A percentile compares a stretch with the other conserved stretches of the same genome.
Conservation (phyloP, 2,113 vertebrate species). For the Gasterosteus aculeatus region DNA sequence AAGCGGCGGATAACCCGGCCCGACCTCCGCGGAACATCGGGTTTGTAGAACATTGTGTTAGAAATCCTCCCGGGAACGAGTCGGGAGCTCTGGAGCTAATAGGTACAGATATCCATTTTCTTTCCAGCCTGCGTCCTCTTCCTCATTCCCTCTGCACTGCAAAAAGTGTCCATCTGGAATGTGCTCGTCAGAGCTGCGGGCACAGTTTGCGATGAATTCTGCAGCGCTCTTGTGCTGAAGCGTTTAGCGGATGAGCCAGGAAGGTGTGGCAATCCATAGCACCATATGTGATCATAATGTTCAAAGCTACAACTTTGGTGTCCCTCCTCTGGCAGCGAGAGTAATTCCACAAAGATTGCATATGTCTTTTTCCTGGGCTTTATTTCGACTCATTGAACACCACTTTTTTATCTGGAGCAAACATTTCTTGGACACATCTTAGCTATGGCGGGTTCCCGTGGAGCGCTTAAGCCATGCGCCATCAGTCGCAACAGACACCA, state of each 20-base stretch:
- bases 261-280: conserved; percentile 5
- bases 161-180: conserved; percentile 65
- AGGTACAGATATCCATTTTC: conserved; percentile 79
- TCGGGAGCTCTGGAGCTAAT: conserved; percentile 73
- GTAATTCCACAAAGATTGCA: background rate
- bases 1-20: conserved; percentile 68
- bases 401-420: background rate
- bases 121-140: conserved; percentile 72
- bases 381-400: background rate
- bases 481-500: background rate
- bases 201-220: background rate
- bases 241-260: background rate
- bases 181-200: conserved; percentile 28
- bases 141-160: conserved; percentile 61
- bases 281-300: background rate
- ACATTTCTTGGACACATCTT: background rate
- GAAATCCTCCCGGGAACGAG: conserved; percentile 69
- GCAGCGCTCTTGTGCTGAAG: background rate
- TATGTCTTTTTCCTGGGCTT: background rate
- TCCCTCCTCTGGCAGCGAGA: background rate
- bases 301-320: background rate
- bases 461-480: background rate
- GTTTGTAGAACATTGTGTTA: conserved; percentile 77
- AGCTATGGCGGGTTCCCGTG: background rate
- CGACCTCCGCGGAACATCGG: conserved; percentile 74